A percentile compares a stretch with the other conserved stretches of the same genome.
Evolutionary conservation across 2,888 invertebrate species (phyloP).

Genomic region (Dyspetes luteomarginatus): DNA sequence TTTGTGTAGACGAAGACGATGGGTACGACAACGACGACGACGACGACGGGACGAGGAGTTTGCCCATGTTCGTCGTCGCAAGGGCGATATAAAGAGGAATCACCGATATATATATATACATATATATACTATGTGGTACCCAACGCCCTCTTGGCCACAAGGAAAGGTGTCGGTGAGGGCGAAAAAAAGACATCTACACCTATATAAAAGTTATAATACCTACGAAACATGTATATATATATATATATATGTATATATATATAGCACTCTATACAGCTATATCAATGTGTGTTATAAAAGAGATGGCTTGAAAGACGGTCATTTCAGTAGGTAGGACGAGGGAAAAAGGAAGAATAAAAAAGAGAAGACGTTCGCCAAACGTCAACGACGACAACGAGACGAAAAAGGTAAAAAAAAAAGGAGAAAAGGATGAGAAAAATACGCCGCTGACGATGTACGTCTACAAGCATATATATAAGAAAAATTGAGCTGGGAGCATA

Average conservation of each 20-base stretch:
- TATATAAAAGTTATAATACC: not conserved
- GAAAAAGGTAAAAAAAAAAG: constrained; percentile 9
- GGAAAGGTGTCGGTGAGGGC: constrained; percentile 32
- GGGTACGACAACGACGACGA: constrained; percentile 23
- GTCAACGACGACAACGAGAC: constrained; percentile 35
- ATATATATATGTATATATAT: not conserved
- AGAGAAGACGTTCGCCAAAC: constrained; percentile 41
- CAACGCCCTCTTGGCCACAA: not conserved
- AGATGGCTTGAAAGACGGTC: constrained; percentile 56
- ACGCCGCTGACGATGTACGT: constrained; percentile 36
- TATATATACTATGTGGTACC: constrained; percentile 49
- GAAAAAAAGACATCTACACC: not conserved
- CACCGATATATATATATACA: too few species aligned
- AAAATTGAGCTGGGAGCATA: constrained; percentile 24
- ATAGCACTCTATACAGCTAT: not conserved
- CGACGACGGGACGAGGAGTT: constrained; percentile 16
- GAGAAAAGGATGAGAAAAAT: constrained; percentile 13
- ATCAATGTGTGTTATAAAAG: constrained; percentile 14
- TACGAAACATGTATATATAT: constrained; percentile 8
- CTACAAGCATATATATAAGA: constrained; percentile 24
- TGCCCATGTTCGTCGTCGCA: constrained; percentile 34
- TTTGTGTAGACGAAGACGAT: constrained; percentile 13
- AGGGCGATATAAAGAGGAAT: constrained; percentile 56
- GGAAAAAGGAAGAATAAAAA: constrained; percentile 28
- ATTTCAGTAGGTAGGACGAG: constrained; percentile 44